phyloP scores from a whole-genome alignment of 2,888 invertebrate genomes.

The Conomelus anceps region DNA sequence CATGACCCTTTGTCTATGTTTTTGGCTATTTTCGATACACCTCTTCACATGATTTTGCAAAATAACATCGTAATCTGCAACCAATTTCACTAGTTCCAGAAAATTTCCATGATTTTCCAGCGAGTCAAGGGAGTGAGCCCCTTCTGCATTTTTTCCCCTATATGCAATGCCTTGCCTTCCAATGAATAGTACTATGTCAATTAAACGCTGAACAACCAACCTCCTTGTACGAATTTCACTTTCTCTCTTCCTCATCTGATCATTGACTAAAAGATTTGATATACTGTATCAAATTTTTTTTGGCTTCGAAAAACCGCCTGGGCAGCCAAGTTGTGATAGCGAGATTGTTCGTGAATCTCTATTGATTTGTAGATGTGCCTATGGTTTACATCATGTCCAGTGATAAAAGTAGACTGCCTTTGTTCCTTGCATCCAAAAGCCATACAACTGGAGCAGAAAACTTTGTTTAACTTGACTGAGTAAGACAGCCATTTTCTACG shows the following conservation, averaged over 20 bases:
- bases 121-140: neutral
- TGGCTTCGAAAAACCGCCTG: slow-evolving; percentile 13
- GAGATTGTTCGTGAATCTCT: slow-evolving; percentile 8
- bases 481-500: slow-evolving; percentile 16
- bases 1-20: neutral
- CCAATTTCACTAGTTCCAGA: slow-evolving; percentile 6
- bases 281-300: neutral
- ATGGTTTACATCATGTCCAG: slow-evolving; percentile 6
- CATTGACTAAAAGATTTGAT: neutral
- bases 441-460: slow-evolving; percentile 16
- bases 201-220: slow-evolving; percentile 16
- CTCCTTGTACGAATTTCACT: slow-evolving; percentile 15
- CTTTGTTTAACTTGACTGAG: slow-evolving; percentile 15
- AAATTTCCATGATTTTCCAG: slow-evolving; percentile 11
- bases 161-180: slow-evolving; percentile 6
- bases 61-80: slow-evolving; percentile 8
- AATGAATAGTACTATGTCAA: slow-evolving; percentile 8
- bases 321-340: slow-evolving; percentile 7
- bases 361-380: slow-evolving; percentile 14
- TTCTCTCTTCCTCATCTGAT: neutral
- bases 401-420: slow-evolving; percentile 15
- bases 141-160: neutral
- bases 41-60: slow-evolving; percentile 17
- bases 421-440: slow-evolving; percentile 16
- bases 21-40: slow-evolving; percentile 11